Evolutionary conservation across 2,113 vertebrate genomes (phyloP).

Genomic region (Catharus bicknelli): DNA sequence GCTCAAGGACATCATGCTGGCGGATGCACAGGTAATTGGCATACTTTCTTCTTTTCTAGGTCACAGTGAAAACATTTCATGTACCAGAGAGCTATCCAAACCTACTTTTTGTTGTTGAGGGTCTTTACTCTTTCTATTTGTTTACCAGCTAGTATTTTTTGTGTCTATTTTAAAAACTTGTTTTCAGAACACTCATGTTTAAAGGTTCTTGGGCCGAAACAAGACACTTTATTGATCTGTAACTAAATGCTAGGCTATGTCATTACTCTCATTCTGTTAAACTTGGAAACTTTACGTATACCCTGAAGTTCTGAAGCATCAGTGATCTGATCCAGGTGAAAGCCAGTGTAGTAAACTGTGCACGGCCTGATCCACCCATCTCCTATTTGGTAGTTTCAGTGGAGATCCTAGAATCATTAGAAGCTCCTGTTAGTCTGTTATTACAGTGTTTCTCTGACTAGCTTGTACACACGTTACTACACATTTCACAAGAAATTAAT

Average conservation of each 20-base stretch:
- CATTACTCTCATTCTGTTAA: not conserved
- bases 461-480: fast-evolving
- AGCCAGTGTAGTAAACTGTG: not conserved
- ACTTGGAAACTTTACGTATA: not conserved
- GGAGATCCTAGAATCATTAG: not conserved
- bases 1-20: conserved; percentile 97
- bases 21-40: conserved; percentile 91
- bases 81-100: not conserved
- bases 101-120: not conserved
- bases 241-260: not conserved
- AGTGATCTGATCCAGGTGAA: not conserved
- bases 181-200: not conserved
- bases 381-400: not conserved
- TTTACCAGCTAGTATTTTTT: not conserved
- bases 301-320: not conserved
- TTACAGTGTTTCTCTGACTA: not conserved
- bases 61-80: not conserved
- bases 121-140: not conserved
- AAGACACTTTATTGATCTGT: not conserved
- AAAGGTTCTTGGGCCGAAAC: not conserved
- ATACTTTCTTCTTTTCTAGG: not conserved
- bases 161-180: not conserved
- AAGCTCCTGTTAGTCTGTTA: not conserved
- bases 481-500: fast-evolving
- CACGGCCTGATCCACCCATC: not conserved